Evolutionary conservation across 2,888 invertebrate species (phyloP).

Genomic region (Scaptomyza caliginosa): DNA sequence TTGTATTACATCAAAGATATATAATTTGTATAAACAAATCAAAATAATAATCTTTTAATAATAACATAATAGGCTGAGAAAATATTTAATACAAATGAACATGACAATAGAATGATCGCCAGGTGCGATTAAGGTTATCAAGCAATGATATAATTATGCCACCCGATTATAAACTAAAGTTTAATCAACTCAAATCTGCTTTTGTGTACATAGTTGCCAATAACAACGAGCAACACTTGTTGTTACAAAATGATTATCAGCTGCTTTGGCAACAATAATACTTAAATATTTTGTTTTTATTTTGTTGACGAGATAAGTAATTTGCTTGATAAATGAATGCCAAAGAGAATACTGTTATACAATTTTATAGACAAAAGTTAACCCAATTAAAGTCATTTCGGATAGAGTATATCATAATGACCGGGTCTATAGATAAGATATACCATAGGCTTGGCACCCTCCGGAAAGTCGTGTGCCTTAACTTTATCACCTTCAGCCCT

Average conservation of each 20-base stretch:
- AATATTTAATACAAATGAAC: neutral
- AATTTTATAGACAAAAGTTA: neutral
- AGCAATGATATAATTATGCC: neutral
- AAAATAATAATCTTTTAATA: slow-evolving; percentile 1
- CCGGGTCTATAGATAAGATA: slow-evolving; percentile 98
- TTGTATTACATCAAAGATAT: slow-evolving; percentile 21
- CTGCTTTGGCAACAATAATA: neutral
- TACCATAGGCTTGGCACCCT: slow-evolving; percentile 90
- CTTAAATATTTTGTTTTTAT: neutral
- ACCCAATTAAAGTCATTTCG: slow-evolving; percentile 82
- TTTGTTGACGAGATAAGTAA: neutral
- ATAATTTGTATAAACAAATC: slow-evolving; percentile 3
- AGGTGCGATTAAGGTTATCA: slow-evolving; percentile 22
- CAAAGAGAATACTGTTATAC: neutral
- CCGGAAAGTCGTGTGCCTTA: slow-evolving; percentile 95
- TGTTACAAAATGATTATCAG: neutral
- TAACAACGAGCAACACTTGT: neutral
- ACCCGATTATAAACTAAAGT: neutral
- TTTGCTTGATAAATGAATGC: neutral
- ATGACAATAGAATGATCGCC: neutral
- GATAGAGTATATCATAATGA: slow-evolving; percentile 98
- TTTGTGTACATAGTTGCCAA: neutral
- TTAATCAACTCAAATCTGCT: neutral
- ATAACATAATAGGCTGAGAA: slow-evolving; percentile 13
- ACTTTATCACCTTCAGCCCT: slow-evolving; percentile 92